These are phyloP conservation scores for Cirrhinus mrigala DNA, from an alignment of 2,797 vertebrate species.

Conservation along the genomic window DNA sequence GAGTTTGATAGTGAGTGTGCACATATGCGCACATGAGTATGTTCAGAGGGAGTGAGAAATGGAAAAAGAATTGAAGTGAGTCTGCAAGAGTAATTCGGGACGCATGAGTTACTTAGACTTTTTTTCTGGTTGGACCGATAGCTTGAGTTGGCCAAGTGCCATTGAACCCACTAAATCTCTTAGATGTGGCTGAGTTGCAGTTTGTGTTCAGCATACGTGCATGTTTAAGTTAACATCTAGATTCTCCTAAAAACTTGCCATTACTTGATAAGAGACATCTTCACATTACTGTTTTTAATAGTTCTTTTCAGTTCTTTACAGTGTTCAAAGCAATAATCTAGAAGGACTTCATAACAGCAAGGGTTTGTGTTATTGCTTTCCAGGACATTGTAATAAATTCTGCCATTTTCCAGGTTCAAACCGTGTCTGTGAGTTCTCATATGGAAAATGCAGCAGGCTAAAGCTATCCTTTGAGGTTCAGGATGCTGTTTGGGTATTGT, in stretches of 20 bases:
- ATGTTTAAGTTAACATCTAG: conserved; percentile 47
- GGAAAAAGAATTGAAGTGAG: conserved; percentile 16
- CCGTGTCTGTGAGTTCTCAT: neutral
- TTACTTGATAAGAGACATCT: conserved; percentile 8
- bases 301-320: conserved; percentile 5
- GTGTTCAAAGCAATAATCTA: conserved; percentile 33
- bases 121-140: conserved; percentile 6
- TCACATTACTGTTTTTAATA: conserved; percentile 4
- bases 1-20: neutral
- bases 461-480: conserved; percentile 19
- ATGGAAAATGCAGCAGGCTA: conserved; percentile 23
- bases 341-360: neutral
- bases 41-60: neutral
- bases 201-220: conserved; percentile 37
- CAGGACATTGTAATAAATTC: conserved; percentile 15
- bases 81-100: conserved; percentile 36
- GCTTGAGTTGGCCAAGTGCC: conserved; percentile 53
- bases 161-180: conserved; percentile 44
- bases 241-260: conserved; percentile 8
- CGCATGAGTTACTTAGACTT: conserved; percentile 6
- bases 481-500: neutral
- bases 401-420: conserved; percentile 43
- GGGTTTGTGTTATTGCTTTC: conserved; percentile 15
- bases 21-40: conserved; percentile 21
- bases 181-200: conserved; percentile 8